Base-by-base conservation (phyloP, 2,888 invertebrate species). In the Cephus spinipes region DNA sequence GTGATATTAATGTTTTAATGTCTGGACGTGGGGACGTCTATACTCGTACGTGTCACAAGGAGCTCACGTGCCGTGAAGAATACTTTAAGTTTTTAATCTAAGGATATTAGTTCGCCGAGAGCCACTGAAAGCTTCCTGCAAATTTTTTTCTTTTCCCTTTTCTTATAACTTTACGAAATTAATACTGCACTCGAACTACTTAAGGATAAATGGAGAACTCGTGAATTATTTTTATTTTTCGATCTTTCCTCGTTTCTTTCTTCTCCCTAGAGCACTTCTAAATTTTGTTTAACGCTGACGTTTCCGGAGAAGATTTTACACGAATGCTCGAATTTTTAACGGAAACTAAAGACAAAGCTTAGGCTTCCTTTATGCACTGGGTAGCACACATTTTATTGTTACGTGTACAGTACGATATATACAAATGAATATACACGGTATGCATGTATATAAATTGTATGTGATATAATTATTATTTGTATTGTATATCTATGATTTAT, bases 1-100 rank as follows among this genome's bases (percentile, higher is more conserved):
- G 83, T 83, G 83, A 83, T 83, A 83, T 82, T 83, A 81, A 81
- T 75, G 77, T 78, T 80, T 82, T 81, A 83, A 83, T 71, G 68
- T 79, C 73, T 11, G 80, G 80, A 73, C 55, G 33, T 73, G 76
- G 74, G 68, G 33, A 69, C 35, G 55, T 55, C 9, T 71, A 71
- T 31, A 31, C 71, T 15, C 71, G 12, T 31, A 71, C 32, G 15
- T 32, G 23, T 71, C 71, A 71, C 15, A 23, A 33, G 71, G 31
- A 71, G 55, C 55, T 55, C 55, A 23, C 55, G 55, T 55, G 55
- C 55, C 55, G 55, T 23, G 55, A 23, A 55, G 55, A 55, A 23
- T 55, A 55, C 23, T 23, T 9, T 55, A 55, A 55, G 55, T 55
- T 55, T 55, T 23, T 23, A 55, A 55, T 55, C 55, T 55, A 55